phyloP scores from a whole-genome alignment of 2,888 invertebrate genomes.

The Ophion slaviceki region DNA sequence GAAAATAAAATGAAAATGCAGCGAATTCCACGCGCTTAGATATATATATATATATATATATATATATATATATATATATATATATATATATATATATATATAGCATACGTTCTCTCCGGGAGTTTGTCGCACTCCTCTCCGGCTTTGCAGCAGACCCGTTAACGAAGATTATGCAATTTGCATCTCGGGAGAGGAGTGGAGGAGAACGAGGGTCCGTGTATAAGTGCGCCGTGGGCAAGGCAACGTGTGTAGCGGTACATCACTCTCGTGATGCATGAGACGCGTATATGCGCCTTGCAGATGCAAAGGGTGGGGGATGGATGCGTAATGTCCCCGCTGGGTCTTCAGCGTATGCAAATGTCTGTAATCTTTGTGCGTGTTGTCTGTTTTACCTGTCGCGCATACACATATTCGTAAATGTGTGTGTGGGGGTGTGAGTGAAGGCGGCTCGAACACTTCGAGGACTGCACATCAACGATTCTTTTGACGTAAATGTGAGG shows the following conservation, averaged over 20 bases:
- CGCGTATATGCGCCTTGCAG: conserved; percentile 56
- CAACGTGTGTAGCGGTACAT: conserved; percentile 75
- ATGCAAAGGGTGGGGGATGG: conserved; percentile 66
- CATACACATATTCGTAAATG: conserved; percentile 72
- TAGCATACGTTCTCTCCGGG: background rate
- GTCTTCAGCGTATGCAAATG: conserved; percentile 76
- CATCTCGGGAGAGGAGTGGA: conserved; percentile 51
- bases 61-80: too few species aligned
- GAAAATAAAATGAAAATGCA: conserved; percentile 12
- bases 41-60: background rate
- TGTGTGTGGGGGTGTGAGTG: background rate
- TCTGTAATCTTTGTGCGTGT: conserved; percentile 44
- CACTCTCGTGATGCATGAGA: conserved; percentile 65
- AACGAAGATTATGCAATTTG: conserved; percentile 74
- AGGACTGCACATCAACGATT: too few species aligned
- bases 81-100: too few species aligned
- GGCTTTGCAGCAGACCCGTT: conserved; percentile 51
- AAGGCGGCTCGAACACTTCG: too few species aligned
- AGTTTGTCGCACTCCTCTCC: conserved; percentile 25
- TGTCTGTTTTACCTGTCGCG: conserved; percentile 67
- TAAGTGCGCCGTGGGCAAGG: conserved; percentile 77
- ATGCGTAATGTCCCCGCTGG: conserved; percentile 75
- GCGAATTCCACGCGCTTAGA: conserved; percentile 20
- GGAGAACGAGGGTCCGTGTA: conserved; percentile 42
- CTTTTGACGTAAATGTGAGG: too few species aligned